These are phyloP conservation scores for Turdus rufiventris DNA, from an alignment of 2,113 vertebrate species.

Conservation along the genomic window DNA sequence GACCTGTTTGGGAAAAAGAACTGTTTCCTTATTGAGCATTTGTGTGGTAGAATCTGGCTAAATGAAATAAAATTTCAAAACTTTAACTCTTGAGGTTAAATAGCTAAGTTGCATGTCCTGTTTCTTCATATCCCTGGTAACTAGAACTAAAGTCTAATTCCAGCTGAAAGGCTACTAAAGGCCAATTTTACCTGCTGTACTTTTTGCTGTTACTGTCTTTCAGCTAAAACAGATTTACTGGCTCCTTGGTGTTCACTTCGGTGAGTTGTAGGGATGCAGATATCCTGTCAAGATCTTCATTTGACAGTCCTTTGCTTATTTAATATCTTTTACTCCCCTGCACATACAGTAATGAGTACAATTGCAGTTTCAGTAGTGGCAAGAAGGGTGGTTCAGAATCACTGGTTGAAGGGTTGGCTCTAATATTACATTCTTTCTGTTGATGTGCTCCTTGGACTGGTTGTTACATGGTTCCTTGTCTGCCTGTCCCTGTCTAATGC, in stretches of 20 bases:
- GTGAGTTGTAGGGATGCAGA: background rate
- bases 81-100: background rate
- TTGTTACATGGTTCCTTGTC: background rate
- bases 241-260: background rate
- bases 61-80: background rate
- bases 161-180: background rate
- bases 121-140: background rate
- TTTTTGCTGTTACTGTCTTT: background rate
- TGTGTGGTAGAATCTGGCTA: background rate
- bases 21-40: background rate
- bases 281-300: background rate
- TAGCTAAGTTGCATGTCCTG: accelerated
- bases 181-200: background rate
- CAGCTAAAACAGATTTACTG: background rate
- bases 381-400: background rate
- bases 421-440: background rate
- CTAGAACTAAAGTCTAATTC: background rate
- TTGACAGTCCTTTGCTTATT: background rate
- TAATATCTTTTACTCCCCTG: background rate
- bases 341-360: background rate
- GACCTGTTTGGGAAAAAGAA: background rate
- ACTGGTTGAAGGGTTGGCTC: accelerated
- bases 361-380: background rate
- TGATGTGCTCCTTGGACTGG: background rate
- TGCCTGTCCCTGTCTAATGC: background rate